Base-by-base conservation (phyloP, 2,113 vertebrate genomes). In the Halichoeres trimaculatus region DNA sequence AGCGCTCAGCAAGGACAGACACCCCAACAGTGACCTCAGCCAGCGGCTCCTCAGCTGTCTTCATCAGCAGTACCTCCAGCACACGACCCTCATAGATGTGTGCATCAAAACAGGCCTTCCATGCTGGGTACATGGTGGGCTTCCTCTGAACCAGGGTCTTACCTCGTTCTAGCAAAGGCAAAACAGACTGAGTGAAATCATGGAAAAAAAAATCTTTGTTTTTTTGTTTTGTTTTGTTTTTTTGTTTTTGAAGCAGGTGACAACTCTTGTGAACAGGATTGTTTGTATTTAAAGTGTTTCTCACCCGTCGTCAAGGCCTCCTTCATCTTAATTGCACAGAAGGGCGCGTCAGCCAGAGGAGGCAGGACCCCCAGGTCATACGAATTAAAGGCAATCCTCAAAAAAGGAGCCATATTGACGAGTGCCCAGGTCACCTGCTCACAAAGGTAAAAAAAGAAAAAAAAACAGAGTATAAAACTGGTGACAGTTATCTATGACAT, bases 121-220 rank as follows among this genome's bases (percentile, higher is more conserved):
- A 99, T 22, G 96, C 97, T 0, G 98, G 98, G 58, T 97, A 99
- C 98, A 99, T 99, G 57, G 98, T 99, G 8, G 98, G 97, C 69
- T 98, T 99, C 91, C 86, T 95, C 91, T 99, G 98, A 36, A 99
- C 91, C 70, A 99, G 90, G 0, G 98, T 98, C 89, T 99, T 99
- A 7, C 98, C 98, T 17, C 98, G 94, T 70, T 98, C 98, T 99
- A 85, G 10, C 20, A 23, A 70, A 35, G 43, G 8, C 10, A 47
- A 63, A 12, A 38, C 12, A 20, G 14, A 41, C 8, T 50, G 14
- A 63, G 9, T 14, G 3, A 67, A 80, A 81, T 16, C 14, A 52
- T n/a, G n/a, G 43, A 64, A 22, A 17, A 30, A 48, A 12, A 10
- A 14, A 12, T 45, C n/a, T n/a, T n/a, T 2, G 35, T 13, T 13